Conservation (phyloP, 2,888 invertebrate genomes). For the Idaea biselata region DNA sequence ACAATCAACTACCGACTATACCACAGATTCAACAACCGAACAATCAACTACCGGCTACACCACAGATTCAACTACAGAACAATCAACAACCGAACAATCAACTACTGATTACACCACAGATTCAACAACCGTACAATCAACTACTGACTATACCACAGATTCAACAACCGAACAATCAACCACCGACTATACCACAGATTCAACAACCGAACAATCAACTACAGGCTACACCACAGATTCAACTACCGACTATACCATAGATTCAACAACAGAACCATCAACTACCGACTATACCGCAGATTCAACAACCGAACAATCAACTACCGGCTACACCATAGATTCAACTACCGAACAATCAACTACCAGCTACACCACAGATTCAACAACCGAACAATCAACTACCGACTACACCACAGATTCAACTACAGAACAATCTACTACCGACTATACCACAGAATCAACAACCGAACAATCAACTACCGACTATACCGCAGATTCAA, state of each 20-base stretch:
- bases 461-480: slow-evolving; percentile 1
- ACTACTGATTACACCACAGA: slow-evolving; percentile 4
- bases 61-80: background rate
- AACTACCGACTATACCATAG: slow-evolving; percentile 1
- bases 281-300: background rate
- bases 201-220: slow-evolving; percentile 1
- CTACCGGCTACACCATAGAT: background rate
- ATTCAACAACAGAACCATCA: background rate
- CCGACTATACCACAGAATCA: background rate
- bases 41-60: background rate
- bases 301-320: slow-evolving; percentile 4
- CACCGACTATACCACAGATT: slow-evolving; percentile 11
- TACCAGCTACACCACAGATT: background rate
- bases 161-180: slow-evolving; percentile 7
- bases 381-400: background rate
- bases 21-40: background rate
- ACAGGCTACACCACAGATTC: slow-evolving; percentile 5
- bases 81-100: background rate
- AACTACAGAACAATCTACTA: slow-evolving; percentile 1
- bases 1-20: background rate
- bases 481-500: background rate
- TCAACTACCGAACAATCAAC: slow-evolving; percentile 1
- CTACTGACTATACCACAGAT: slow-evolving; percentile 6
- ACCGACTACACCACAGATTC: background rate
- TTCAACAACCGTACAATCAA: slow-evolving; percentile 7